Evolutionary conservation across 2,113 vertebrate genomes (phyloP), one percentile per base, ranked within the genome.

Genomic region (Scartelaos histophorus): DNA sequence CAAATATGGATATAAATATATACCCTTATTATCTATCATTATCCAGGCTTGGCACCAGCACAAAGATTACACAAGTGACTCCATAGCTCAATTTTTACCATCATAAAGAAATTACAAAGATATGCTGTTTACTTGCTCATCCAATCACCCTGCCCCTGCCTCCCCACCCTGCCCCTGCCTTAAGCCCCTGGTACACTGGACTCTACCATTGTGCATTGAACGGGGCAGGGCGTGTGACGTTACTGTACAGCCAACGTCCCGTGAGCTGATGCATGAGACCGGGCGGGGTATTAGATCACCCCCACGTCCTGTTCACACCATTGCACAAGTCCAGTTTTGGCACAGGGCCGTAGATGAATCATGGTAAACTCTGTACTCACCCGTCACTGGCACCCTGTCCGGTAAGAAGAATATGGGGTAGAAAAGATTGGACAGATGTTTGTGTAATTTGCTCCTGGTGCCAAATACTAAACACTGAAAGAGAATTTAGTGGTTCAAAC

Each of bases 391-490:
- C 56, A 22, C n/a, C 24, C 56, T 46, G 17, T 54, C 60, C 19
- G 5, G 70, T 46, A 22, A 71, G 24, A 67, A 71, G 24, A 67
- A 71, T 67, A 83, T 83, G 9, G 38, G 9, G 4, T 29, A 29
- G 38, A 11, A 43, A 9, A 2, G 38, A 71, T 84, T 78, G 80
- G 73, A 25, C 79, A 88, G 78, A 67, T 49, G 62, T 56, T 54
- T 60, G 72, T 62, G 35, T 46, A 11, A 46, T 46, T 46, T 46
- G 11, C 12, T 12, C 13, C 11, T 46, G 45, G 10, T 12, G 45
- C 11, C 11, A 46, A 46, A 46, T 46, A 46, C 11, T 46, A 13
- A 3, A 46, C 45, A 13, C 15, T 47, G 29, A 29, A 29, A 29
- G 29, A 29, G 29, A 29, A 29, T 29, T 29, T 29, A 29, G 29